Percentiles rank a stretch among this genome's conserved stretches.
Conservation (phyloP, 2,797 vertebrate species). For the Enteromius thamalakanensis region DNA sequence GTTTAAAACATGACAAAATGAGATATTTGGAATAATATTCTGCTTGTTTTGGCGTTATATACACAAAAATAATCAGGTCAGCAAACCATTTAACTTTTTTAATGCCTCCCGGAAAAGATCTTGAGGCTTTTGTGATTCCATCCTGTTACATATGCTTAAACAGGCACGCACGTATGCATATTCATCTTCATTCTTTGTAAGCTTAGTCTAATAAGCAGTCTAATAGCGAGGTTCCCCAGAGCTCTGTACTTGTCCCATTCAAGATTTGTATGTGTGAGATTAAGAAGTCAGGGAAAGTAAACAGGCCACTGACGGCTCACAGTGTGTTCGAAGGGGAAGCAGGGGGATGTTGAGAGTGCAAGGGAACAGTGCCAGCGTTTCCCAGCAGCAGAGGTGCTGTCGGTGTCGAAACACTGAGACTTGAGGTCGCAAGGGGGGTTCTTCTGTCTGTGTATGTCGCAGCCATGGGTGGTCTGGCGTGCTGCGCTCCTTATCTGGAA, state of each 20-base stretch:
- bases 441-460: constrained; percentile 52
- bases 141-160: background rate
- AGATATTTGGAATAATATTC: background rate
- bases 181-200: constrained; percentile 16
- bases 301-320: constrained; percentile 29
- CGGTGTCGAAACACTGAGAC: constrained; percentile 14
- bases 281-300: constrained; percentile 54
- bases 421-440: background rate
- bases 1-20: background rate
- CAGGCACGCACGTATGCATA: constrained; percentile 1
- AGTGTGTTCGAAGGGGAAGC: constrained; percentile 5
- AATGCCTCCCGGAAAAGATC: background rate
- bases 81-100: background rate
- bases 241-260: constrained; percentile 48
- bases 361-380: constrained; percentile 47
- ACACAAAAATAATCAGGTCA: background rate
- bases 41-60: background rate
- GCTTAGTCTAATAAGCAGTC: constrained; percentile 31
- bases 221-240: constrained; percentile 53
- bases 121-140: background rate
- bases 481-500: constrained; percentile 70
- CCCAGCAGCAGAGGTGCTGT: constrained; percentile 54
- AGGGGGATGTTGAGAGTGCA: constrained; percentile 35
- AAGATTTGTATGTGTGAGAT: constrained; percentile 46
- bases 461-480: constrained; percentile 73